A percentile compares a stretch with the other conserved stretches of the same genome.
These are phyloP conservation scores for Pseudopipra pipra DNA, from an alignment of 2,113 vertebrate species.

Conservation along the genomic window DNA sequence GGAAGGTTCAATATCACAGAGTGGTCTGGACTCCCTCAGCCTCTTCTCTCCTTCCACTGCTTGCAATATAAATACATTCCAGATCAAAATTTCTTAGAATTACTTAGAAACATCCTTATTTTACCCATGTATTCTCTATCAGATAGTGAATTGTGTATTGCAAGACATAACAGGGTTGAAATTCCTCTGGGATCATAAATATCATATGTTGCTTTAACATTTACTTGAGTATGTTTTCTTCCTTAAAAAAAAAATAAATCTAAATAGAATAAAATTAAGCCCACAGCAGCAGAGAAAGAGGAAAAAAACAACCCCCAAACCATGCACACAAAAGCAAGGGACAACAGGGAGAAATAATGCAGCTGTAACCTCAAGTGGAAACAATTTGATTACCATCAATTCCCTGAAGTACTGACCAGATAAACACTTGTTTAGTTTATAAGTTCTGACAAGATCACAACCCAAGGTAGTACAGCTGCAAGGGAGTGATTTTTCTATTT, in stretches of 20 bases:
- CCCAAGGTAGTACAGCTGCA: background rate
- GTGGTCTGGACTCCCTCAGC: background rate
- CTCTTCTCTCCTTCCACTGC: background rate
- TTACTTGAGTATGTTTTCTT: background rate
- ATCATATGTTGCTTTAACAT: background rate
- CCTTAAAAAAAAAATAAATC: background rate
- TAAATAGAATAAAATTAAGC: background rate
- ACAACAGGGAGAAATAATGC: background rate
- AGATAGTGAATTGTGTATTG: background rate
- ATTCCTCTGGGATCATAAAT: background rate
- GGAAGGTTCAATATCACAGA: background rate
- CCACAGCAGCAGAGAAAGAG: background rate
- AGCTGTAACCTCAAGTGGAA: conserved; percentile 33
- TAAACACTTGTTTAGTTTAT: conserved; percentile 34
- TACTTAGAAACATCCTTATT: background rate
- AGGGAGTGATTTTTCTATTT: background rate
- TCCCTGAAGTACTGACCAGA: conserved; percentile 30
- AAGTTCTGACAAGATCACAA: conserved; percentile 43
- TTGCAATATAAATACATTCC: background rate
- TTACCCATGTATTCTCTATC: background rate
- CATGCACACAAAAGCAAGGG: background rate
- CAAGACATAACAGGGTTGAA: background rate
- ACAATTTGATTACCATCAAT: conserved; percentile 45
- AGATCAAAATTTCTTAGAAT: background rate
- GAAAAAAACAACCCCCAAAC: background rate